Evolutionary conservation across 2,113 vertebrate genomes (phyloP).

Genomic region (Euleptes europaea): DNA sequence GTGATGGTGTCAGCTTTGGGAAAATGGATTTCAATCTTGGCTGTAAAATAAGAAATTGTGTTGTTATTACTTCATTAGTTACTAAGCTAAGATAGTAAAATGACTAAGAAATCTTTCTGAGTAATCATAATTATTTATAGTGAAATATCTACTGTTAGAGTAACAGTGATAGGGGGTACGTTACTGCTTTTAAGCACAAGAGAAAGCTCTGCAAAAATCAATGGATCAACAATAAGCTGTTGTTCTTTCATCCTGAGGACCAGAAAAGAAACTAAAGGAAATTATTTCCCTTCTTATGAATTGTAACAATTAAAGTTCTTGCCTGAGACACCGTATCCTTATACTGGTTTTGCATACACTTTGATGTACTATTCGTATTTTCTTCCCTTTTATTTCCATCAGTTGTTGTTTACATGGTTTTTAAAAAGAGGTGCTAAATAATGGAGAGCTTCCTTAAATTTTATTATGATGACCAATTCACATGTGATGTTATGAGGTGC

Average conservation of each 20-base stretch:
- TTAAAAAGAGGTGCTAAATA: neutral
- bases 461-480: neutral
- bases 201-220: neutral
- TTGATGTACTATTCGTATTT: neutral
- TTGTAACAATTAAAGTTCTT: neutral
- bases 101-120: neutral
- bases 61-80: constrained; percentile 6
- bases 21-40: neutral
- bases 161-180: neutral
- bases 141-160: neutral
- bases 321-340: neutral
- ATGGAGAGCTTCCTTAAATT: neutral
- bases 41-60: neutral
- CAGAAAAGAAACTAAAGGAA: neutral
- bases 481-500: too few relatives aligned
- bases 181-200: neutral
- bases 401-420: too few relatives aligned
- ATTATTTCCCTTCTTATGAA: neutral
- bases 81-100: neutral
- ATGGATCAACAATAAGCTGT: neutral
- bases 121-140: neutral
- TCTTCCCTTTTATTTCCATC: neutral
- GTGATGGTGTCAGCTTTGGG: neutral
- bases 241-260: neutral
- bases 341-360: too few relatives aligned